Evolutionary conservation across 64 coral and sea anemone species (phyloP).

Genomic region (Hydrozoanthus tunicans): DNA sequence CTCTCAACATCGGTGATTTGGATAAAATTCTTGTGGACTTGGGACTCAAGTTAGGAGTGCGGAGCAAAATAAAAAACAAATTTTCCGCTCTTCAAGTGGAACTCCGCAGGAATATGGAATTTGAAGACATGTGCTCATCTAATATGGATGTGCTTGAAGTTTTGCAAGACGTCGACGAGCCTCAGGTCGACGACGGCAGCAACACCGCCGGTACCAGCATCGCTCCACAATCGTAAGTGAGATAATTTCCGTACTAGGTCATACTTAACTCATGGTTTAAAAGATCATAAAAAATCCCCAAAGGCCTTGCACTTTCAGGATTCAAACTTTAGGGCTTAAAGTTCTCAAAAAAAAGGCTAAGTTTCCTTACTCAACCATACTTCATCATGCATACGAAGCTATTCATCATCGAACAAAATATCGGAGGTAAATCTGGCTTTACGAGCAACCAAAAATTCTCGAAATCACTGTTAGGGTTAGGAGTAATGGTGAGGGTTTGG

Average conservation of each 20-base stretch:
- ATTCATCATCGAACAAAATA: no score
- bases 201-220: background rate
- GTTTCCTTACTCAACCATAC: no score
- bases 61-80: slow-evolving; percentile 10
- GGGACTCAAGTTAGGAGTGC: slow-evolving; percentile 1
- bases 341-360: no score
- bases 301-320: no score
- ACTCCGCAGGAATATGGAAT: background rate
- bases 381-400: no score
- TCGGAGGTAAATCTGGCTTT: no score
- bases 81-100: background rate
- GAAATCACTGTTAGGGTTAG: no score
- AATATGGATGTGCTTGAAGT: background rate
- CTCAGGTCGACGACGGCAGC: background rate
- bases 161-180: background rate
- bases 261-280: no score
- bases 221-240: slow-evolving; percentile 7
- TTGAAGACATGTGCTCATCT: background rate
- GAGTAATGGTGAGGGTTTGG: no score
- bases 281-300: no score
- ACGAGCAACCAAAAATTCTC: no score
- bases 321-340: no score
- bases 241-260: background rate
- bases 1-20: background rate
- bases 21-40: background rate